A percentile compares a stretch with the other conserved stretches of the same genome.
Evolutionary conservation across 2,888 invertebrate species (phyloP).

Genomic region (Dexiosoma caninum): DNA sequence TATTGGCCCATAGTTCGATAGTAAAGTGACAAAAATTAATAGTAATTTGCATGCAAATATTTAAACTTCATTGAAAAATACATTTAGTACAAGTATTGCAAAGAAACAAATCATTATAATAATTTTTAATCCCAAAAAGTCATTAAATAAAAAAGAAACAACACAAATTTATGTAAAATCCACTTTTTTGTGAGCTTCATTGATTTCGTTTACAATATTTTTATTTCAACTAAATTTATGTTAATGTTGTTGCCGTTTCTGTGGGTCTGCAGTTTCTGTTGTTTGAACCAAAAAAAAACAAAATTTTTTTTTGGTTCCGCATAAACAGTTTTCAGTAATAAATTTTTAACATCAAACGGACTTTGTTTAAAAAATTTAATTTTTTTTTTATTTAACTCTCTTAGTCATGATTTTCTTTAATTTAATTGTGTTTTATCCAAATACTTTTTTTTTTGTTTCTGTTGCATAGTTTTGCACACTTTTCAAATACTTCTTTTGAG

Average conservation of each 20-base stretch:
- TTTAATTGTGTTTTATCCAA: conserved; percentile 16
- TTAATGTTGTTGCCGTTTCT: not conserved
- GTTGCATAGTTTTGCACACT: conserved; percentile 15
- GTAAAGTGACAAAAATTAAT: not conserved
- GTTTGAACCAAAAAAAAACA: not conserved
- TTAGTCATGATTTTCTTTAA: not conserved
- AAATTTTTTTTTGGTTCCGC: conserved; percentile 15
- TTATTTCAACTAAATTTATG: not conserved
- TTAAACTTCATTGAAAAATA: not conserved
- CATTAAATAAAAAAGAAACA: not conserved
- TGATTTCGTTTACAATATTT: not conserved
- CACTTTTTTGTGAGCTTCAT: not conserved
- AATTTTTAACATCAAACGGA: too few species aligned
- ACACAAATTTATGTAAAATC: not conserved
- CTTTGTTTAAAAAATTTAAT: conserved; percentile 15
- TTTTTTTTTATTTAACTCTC: not conserved
- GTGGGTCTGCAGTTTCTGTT: not conserved
- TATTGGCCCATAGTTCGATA: not conserved
- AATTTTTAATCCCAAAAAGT: not conserved
- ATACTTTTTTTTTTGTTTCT: conserved; percentile 6
- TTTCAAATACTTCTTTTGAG: conserved; percentile 15
- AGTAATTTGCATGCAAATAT: not conserved
- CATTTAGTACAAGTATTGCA: not conserved
- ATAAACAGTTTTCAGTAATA: conserved; percentile 28
- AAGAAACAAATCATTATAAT: not conserved